Evolutionary conservation across 2,113 vertebrate species (phyloP).

Genomic region (Anthoscopus minutus): DNA sequence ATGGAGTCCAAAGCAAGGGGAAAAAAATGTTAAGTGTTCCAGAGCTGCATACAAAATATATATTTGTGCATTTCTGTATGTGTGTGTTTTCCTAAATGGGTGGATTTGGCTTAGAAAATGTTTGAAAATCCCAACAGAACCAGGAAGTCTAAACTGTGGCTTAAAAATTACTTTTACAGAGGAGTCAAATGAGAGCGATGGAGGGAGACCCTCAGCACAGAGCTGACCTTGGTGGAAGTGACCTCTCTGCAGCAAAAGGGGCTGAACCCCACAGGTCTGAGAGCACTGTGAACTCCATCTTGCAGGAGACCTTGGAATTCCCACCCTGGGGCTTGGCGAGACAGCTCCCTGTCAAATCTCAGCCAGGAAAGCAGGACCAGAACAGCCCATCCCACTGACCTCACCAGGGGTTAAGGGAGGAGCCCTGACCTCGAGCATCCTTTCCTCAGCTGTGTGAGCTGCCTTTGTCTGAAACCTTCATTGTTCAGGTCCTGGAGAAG

Average conservation of each 20-base stretch:
- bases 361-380: not conserved
- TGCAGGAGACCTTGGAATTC: not conserved
- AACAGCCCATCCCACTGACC: not conserved
- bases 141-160: not conserved
- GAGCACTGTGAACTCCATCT: not conserved
- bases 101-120: not conserved
- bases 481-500: conserved; percentile 29
- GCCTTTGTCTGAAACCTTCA: conserved; percentile 2
- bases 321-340: not conserved
- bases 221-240: not conserved
- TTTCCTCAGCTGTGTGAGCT: not conserved
- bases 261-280: not conserved
- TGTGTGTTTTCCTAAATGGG: not conserved
- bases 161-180: not conserved
- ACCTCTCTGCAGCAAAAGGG: not conserved
- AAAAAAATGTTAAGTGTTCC: not conserved
- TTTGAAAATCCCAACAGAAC: not conserved
- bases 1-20: not conserved
- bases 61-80: not conserved
- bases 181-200: not conserved
- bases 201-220: not conserved
- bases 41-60: not conserved
- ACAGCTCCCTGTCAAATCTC: not conserved
- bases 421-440: not conserved
- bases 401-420: not conserved